phyloP scores from a whole-genome alignment of 2,113 vertebrate genomes.

The Lepisosteus oculatus region DNA sequence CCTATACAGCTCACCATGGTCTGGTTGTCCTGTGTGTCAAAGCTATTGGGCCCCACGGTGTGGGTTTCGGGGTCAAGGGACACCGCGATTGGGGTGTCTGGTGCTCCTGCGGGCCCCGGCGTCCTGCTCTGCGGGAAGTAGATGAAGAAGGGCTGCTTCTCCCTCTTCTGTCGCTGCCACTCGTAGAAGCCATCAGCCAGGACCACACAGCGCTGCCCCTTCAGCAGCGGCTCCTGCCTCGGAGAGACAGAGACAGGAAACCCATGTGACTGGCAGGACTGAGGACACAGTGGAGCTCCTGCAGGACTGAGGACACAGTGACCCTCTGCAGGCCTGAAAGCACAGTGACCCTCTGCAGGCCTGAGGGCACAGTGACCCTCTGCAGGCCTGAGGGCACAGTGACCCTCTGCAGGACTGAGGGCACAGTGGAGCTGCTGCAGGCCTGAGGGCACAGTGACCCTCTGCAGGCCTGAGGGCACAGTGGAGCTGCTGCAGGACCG shows the following conservation, averaged over 20 bases:
- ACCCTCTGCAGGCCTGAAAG: too few relatives aligned
- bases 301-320: not conserved
- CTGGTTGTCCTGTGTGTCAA: not conserved
- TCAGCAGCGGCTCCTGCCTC: slow-evolving; percentile 76
- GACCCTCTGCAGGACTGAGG: too few relatives aligned
- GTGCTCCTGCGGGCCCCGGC: not conserved
- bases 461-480: too few relatives aligned
- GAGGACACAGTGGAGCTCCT: not conserved
- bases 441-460: too few relatives aligned
- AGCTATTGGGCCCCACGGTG: too few relatives aligned
- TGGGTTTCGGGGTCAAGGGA: too few relatives aligned
- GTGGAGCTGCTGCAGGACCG: too few relatives aligned
- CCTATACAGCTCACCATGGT: not conserved
- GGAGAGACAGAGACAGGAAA: not conserved
- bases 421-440: too few relatives aligned
- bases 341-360: not conserved
- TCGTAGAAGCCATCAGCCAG: slow-evolving; percentile 95
- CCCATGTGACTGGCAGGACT: slow-evolving; percentile 1
- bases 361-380: too few relatives aligned
- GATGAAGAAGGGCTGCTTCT: slow-evolving; percentile 90
- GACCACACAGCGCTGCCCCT: slow-evolving; percentile 89
- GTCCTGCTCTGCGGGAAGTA: slow-evolving; percentile 78
- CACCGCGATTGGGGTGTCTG: not conserved
- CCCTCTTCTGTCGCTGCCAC: slow-evolving; percentile 72
- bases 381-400: too few relatives aligned